Base-by-base conservation (phyloP, 2,113 vertebrate species). In the Neolamprologus brichardi region DNA sequence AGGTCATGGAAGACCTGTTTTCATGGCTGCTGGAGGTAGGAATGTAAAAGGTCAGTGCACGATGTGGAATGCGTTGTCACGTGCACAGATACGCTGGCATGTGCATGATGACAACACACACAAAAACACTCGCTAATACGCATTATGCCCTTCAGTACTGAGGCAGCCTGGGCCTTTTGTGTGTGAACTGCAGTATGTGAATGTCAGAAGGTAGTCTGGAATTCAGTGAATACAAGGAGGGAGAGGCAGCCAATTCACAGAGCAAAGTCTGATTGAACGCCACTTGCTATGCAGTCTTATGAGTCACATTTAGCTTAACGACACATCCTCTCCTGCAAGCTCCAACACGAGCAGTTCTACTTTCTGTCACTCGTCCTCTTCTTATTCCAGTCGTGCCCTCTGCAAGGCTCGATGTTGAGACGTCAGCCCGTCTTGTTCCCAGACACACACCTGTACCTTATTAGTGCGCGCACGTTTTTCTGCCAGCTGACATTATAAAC, bases 291-390 rank as follows among this genome's bases (percentile, higher is more conserved):
- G 7, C 81, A 53, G 41, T 79, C 17, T 12, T 82, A 56, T 90
- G 88, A 95, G 80, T 92, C 90, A 89, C 88, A 25, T 90, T 32
- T 44, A 83, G 60, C 67, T 79, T 86, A 39, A 88, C 15, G 53
- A 78, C 81, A 80, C 41, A 11, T 87, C 75, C 84, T 84, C 77
- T 64, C 14, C 79, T 58, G 7, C 77, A 79, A 83, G 91, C 86
- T 60, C 67, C 78, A 52, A 70, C 91, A 79, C 12, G 72, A 91
- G 30, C 54, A 37, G 8, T 11, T 84, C 58, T 37, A 60, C 44
- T 85, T 56, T 81, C 77, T 83, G 87, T 79, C 82, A 25, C 20
- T 87, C 83, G 12, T 72, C 79, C 23, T 85, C 32, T 80, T 9
- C 49, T 81, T 8, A 85, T 72, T 34, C 51, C n/a, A 3, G 2